Evolutionary conservation across 2,797 vertebrate species (phyloP).

Genomic region (Propithecus perrieri): DNA sequence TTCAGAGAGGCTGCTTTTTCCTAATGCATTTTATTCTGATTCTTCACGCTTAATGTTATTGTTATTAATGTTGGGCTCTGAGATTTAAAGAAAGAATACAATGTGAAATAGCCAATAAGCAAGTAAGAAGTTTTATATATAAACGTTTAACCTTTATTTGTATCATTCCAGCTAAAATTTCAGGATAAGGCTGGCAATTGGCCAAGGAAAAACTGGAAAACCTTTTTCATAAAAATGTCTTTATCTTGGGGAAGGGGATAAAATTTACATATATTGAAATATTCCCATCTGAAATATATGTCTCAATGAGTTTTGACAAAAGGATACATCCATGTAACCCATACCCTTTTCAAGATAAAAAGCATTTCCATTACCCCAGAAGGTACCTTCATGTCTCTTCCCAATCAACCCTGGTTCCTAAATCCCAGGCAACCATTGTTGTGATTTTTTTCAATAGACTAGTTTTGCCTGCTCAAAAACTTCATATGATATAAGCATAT

Average conservation of each 20-base stretch:
- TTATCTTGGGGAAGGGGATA: not conserved
- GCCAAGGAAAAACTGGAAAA: not conserved
- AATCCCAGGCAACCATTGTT: not conserved
- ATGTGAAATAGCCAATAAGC: not conserved
- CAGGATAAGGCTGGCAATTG: not conserved
- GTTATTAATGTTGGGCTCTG: not conserved
- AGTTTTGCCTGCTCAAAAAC: not conserved
- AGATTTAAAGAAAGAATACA: not conserved
- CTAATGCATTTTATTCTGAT: not conserved
- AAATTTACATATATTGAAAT: not conserved
- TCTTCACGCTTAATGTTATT: not conserved
- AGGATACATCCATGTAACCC: not conserved
- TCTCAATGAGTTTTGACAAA: constrained; percentile 10
- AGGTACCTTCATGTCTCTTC: not conserved
- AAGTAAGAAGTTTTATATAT: not conserved
- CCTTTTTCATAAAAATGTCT: not conserved
- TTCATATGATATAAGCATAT: not conserved
- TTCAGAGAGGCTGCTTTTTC: not conserved
- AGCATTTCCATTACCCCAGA: not conserved
- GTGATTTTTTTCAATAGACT: not conserved
- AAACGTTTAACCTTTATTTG: not conserved
- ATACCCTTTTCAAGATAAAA: not conserved
- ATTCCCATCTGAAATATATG: not conserved
- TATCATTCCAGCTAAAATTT: constrained; percentile 25
- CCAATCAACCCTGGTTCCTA: not conserved